Conservation (phyloP, 2,888 invertebrate genomes). For the Synanthedon andrenaeformis region DNA sequence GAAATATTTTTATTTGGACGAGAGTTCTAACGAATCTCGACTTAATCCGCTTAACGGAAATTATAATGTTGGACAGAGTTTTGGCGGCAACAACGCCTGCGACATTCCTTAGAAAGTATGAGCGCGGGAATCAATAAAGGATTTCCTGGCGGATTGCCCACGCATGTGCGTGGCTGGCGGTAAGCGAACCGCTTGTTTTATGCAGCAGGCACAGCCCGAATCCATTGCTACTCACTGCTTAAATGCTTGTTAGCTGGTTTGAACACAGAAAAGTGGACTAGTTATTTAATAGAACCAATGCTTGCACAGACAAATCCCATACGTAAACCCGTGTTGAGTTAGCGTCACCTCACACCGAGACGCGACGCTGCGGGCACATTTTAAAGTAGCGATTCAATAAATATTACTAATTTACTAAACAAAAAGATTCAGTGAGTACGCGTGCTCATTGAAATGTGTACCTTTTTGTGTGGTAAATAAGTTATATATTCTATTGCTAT, state of each 20-base stretch:
- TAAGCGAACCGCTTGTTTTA: slow-evolving; percentile 2
- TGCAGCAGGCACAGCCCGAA: slow-evolving; percentile 17
- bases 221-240: slow-evolving; percentile 10
- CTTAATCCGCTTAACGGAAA: slow-evolving; percentile 47
- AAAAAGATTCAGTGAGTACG: too few relatives aligned
- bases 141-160: slow-evolving; percentile 69
- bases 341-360: too few relatives aligned
- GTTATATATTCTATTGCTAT: too few relatives aligned
- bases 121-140: slow-evolving; percentile 71
- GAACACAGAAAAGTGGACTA: slow-evolving; percentile 1
- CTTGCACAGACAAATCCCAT: too few relatives aligned
- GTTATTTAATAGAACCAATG: not conserved
- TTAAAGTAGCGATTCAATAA: too few relatives aligned
- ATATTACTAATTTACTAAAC: too few relatives aligned
- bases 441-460: too few relatives aligned
- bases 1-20: too few relatives aligned
- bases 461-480: too few relatives aligned
- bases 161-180: slow-evolving; percentile 62
- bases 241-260: not conserved
- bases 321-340: too few relatives aligned
- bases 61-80: slow-evolving; percentile 47
- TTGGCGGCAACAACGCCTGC: slow-evolving; percentile 59
- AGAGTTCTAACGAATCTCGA: slow-evolving; percentile 13
- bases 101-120: slow-evolving; percentile 65
- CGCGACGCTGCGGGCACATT: too few relatives aligned